A percentile compares a stretch with the other conserved stretches of the same genome.
These are phyloP conservation scores for Steatocranus sp. DNA, from an alignment of 2,797 vertebrate species.

Conservation along the genomic window DNA sequence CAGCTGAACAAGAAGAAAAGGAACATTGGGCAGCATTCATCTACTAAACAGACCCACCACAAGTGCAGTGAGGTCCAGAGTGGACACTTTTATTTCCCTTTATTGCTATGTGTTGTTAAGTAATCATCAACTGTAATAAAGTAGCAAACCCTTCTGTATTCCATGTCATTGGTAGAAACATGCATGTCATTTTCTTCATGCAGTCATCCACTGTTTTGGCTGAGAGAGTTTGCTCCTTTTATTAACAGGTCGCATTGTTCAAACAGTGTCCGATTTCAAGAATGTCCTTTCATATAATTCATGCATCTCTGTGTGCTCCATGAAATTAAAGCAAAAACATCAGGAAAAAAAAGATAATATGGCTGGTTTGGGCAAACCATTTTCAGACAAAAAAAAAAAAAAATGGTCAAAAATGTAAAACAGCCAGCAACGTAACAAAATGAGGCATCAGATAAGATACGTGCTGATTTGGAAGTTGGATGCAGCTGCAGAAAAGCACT, in stretches of 20 bases:
- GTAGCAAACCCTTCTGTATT: neutral
- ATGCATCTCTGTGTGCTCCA: slow-evolving; percentile 55
- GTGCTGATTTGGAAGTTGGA: slow-evolving; percentile 74
- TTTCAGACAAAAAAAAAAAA: slow-evolving; percentile 45
- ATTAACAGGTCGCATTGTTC: neutral
- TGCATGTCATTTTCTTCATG: slow-evolving; percentile 58
- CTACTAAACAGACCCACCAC: slow-evolving; percentile 29
- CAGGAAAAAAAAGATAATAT: slow-evolving; percentile 48
- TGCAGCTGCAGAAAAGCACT: slow-evolving; percentile 43
- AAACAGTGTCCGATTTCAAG: neutral
- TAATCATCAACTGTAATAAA: neutral
- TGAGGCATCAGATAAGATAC: slow-evolving; percentile 60
- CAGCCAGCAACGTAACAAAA: slow-evolving; percentile 57
- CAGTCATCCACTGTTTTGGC: slow-evolving; percentile 18
- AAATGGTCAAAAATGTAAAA: slow-evolving; percentile 67
- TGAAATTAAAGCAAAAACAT: slow-evolving; percentile 53
- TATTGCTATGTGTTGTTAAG: neutral
- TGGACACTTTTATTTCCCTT: neutral
- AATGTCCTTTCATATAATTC: slow-evolving; percentile 3
- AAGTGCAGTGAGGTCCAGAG: slow-evolving; percentile 10
- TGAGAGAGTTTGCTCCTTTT: neutral
- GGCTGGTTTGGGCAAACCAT: slow-evolving; percentile 58
- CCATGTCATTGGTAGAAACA: slow-evolving; percentile 22
- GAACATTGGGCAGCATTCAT: slow-evolving; percentile 34
- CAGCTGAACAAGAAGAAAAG: slow-evolving; percentile 43